Percentiles rank a stretch among this genome's conserved stretches.
Conservation (phyloP, 2,888 invertebrate genomes). For the Zele albiditarsus region DNA sequence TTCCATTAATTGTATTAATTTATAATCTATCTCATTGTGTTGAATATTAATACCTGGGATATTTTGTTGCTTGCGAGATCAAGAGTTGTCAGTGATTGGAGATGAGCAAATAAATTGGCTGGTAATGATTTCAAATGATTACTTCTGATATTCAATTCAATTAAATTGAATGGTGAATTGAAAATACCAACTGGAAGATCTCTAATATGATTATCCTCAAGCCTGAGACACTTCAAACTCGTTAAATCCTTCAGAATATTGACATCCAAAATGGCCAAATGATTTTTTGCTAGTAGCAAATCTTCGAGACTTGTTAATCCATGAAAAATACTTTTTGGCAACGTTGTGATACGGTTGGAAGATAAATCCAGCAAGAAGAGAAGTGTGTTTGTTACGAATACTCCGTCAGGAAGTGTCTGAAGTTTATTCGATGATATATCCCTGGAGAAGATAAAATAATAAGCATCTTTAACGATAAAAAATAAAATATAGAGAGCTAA, state of each 20-base stretch:
- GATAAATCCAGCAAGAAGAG: slow-evolving; percentile 80
- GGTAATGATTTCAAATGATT: slow-evolving; percentile 79
- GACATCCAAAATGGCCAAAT: slow-evolving; percentile 76
- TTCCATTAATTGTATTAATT: background rate
- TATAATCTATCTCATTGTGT: background rate
- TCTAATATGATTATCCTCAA: slow-evolving; percentile 80
- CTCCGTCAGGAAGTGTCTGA: slow-evolving; percentile 76
- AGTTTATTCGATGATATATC: slow-evolving; percentile 81
- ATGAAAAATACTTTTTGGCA: slow-evolving; percentile 78
- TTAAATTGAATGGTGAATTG: slow-evolving; percentile 75
- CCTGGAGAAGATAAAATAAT: slow-evolving; percentile 51
- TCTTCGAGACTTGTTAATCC: slow-evolving; percentile 78
- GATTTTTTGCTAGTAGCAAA: slow-evolving; percentile 81
- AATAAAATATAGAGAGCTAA: slow-evolving; percentile 14
- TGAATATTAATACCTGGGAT: slow-evolving; percentile 67
- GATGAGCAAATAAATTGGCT: slow-evolving; percentile 75
- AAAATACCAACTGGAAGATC: slow-evolving; percentile 78
- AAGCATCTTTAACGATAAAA: slow-evolving; percentile 18
- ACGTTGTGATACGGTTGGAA: slow-evolving; percentile 81
- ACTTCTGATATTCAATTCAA: slow-evolving; percentile 81
- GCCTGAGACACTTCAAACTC: slow-evolving; percentile 78
- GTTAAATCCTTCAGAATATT: slow-evolving; percentile 77
- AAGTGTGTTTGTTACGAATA: slow-evolving; percentile 72
- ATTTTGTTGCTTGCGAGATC: slow-evolving; percentile 83
- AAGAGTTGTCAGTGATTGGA: slow-evolving; percentile 77